phyloP scores from a whole-genome alignment of 2,113 vertebrate genomes.

The Pantherophis guttatus region DNA sequence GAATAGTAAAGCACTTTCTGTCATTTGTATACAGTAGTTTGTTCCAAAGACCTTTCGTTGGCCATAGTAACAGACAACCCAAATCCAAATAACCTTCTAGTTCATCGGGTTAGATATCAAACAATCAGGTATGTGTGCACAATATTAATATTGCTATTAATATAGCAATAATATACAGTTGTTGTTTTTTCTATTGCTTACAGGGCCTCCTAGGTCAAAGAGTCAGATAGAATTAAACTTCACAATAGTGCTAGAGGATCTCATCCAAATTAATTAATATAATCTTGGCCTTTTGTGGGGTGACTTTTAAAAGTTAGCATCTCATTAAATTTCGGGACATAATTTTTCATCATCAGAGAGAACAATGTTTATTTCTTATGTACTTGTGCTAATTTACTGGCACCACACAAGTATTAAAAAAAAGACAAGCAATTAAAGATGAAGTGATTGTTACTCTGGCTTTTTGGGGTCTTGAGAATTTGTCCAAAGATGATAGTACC shows the following conservation, averaged over 20 bases:
- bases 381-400: conserved; percentile 10
- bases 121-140: background rate
- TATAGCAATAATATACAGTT: background rate
- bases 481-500: background rate
- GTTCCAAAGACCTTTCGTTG: conserved; percentile 39
- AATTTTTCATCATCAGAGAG: conserved; percentile 36
- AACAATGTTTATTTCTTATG: conserved; percentile 21
- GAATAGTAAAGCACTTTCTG: conserved; percentile 17
- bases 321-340: conserved; percentile 36
- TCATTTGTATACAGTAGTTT: conserved; percentile 13
- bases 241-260: background rate
- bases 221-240: background rate
- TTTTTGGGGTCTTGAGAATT: background rate
- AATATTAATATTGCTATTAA: conserved; percentile 12
- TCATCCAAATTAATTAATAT: conserved; percentile 4
- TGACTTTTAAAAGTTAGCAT: conserved; percentile 16
- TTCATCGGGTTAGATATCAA: conserved; percentile 7
- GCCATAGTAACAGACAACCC: background rate
- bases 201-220: background rate
- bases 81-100: background rate
- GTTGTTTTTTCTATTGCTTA: background rate
- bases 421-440: conserved; percentile 19
- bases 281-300: background rate
- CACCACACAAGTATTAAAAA: conserved; percentile 11
- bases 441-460: background rate